Base-by-base conservation (phyloP, 2,113 vertebrate species). In the Paedocypris sp. region DNA sequence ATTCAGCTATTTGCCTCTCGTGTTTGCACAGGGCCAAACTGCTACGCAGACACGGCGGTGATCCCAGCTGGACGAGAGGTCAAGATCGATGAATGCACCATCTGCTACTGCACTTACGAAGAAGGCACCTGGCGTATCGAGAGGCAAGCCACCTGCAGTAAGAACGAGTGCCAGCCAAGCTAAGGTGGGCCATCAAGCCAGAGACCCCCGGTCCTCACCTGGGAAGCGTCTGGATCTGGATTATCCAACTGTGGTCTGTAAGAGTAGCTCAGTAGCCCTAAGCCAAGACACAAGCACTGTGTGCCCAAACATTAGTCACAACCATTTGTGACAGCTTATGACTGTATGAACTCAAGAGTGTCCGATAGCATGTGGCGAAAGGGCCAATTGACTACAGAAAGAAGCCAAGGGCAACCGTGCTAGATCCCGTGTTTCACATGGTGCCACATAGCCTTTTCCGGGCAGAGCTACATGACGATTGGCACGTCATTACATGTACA, bases 101-200 rank as follows among this genome's bases (percentile, higher is more conserved):
- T 96, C 79, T 98, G 94, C 72, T 94, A 98, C 85, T 98, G 95
- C 69, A 98, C 94, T 12, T 98, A 97, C 0, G 95, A 98, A 77
- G 94, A 94, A 67, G 93, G 91, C 62, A 97, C 94, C 0, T 98
- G 94, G 94, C 86, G 91, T 71, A 92, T 98, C 38, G 94, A 97
- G 49, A 85, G 89, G 7, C 93, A 98, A 80, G 95, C 95, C 13
- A 92, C 91, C 85, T 98, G 95, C 84, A 98, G 90, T 20, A 90
- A 87, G 71, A 93, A 98, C 5, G 94, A 97, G 75, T 98, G 94
- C 85, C 86, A 90, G 77, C 88, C 85, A 36, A 92, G 89, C 77
- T 97, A 94, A 78, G 75, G 32, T 10, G 25, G 19, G 8, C 6
- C 43, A 2, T 9, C 43, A 51, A 15, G 73, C 53, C 32, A 61